Evolutionary conservation across 1,140 invertebrate genomes (phyloP).

Genomic region (Pseudomyrmex cubaensis): DNA sequence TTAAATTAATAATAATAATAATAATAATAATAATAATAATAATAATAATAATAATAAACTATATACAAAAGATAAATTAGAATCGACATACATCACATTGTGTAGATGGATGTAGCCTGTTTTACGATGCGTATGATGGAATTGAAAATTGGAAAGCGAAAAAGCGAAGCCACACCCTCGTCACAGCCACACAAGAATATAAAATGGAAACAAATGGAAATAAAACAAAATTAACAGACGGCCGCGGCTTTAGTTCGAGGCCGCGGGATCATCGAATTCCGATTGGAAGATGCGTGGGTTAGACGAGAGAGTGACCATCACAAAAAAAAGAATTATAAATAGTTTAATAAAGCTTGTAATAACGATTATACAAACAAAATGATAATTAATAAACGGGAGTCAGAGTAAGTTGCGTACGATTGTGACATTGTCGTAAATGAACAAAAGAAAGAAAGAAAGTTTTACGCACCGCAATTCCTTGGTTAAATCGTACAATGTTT

Average conservation of each 20-base stretch:
- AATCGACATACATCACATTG: conserved; percentile 81
- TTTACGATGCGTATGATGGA: conserved; percentile 14
- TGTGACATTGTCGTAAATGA: conserved; percentile 59
- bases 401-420: conserved; percentile 67
- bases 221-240: conserved; percentile 11
- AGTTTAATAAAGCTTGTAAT: conserved; percentile 74
- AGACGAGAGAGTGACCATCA: conserved; percentile 78
- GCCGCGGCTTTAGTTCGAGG: neutral
- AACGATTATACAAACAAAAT: conserved; percentile 73
- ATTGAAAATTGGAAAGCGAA: conserved; percentile 67
- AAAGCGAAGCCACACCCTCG: conserved; percentile 80
- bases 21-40: conserved; percentile 76
- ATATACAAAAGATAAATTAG: conserved; percentile 81
- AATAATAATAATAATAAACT: conserved; percentile 80
- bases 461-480: no score
- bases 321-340: conserved; percentile 80
- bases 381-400: conserved; percentile 60
- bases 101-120: conserved; percentile 48
- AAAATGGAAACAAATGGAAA: conserved; percentile 60
- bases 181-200: conserved; percentile 56
- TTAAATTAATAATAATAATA: conserved; percentile 72
- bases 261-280: neutral
- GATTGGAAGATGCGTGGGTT: conserved; percentile 53
- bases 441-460: conserved; percentile 30
- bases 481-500: no score